Conservation (phyloP, 2,113 vertebrate species). For the Myiozetetes cayanensis region DNA sequence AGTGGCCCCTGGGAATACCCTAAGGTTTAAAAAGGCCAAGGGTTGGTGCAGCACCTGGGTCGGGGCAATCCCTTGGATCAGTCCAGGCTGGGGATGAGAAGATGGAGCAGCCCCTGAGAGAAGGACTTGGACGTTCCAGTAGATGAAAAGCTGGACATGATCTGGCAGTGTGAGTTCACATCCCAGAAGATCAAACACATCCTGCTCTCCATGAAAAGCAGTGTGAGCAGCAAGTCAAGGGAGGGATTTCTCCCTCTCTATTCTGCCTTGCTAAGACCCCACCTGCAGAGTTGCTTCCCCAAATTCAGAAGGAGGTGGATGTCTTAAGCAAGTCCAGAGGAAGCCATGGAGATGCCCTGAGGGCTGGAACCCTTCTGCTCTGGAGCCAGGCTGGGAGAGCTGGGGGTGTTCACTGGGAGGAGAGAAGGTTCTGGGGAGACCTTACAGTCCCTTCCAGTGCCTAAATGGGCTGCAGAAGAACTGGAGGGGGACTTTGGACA, state of each 20-base stretch:
- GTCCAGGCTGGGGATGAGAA: too few species aligned
- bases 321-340: background rate
- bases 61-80: rapidly evolving
- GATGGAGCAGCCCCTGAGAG: background rate
- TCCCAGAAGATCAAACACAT: background rate
- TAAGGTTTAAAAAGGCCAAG: too few species aligned
- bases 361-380: background rate
- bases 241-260: too few species aligned
- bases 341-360: background rate
- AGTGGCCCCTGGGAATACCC: too few species aligned
- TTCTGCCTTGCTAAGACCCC: too few species aligned
- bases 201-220: background rate
- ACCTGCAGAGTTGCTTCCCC: background rate
- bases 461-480: background rate
- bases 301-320: background rate
- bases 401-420: background rate
- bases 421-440: background rate
- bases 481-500: background rate
- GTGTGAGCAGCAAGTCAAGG: too few species aligned
- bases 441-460: background rate
- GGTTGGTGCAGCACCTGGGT: too few species aligned
- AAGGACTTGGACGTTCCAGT: background rate
- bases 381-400: background rate
- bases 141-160: background rate
- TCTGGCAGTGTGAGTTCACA: background rate